Percentiles rank a stretch among this genome's conserved stretches.
Evolutionary conservation across 2,113 vertebrate genomes (phyloP).

Genomic region (Sitta europaea): DNA sequence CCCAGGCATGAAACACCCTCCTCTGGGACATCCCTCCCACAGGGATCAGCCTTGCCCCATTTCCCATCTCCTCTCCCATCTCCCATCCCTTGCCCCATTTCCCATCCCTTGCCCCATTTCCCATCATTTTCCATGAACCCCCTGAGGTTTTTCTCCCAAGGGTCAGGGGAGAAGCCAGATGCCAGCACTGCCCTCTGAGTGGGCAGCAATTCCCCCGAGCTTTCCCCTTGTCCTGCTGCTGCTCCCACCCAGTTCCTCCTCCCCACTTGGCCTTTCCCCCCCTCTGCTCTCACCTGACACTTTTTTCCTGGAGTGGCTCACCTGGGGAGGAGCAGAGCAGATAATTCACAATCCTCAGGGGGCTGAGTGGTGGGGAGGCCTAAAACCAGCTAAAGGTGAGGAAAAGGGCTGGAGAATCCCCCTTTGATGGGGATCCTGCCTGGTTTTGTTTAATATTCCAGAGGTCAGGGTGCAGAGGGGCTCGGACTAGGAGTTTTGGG

Average conservation of each 20-base stretch:
- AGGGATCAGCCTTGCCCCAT: not conserved
- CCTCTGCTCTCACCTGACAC: not conserved
- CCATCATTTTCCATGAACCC: not conserved
- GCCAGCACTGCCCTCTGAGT: rapidly evolving
- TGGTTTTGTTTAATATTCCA: rapidly evolving
- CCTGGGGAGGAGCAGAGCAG: not conserved
- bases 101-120: no score
- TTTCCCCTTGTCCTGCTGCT: not conserved
- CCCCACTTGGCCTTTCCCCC: not conserved
- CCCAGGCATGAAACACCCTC: rapidly evolving
- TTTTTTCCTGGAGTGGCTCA: not conserved
- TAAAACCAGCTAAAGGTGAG: not conserved
- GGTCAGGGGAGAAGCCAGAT: not conserved
- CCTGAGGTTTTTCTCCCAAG: rapidly evolving
- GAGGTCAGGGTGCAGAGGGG: rapidly evolving
- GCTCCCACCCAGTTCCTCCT: not conserved
- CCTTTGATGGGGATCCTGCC: rapidly evolving
- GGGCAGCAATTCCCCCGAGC: rapidly evolving
- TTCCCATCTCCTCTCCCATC: not conserved
- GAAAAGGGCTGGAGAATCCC: not conserved
- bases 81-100: no score
- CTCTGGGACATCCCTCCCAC: not conserved
- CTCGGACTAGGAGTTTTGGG: not conserved
- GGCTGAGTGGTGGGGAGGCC: not conserved
- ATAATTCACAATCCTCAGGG: not conserved